Percentiles rank a stretch among this genome's conserved stretches.
Evolutionary conservation across 2,888 invertebrate genomes (phyloP).

Genomic region (Timandra comae): DNA sequence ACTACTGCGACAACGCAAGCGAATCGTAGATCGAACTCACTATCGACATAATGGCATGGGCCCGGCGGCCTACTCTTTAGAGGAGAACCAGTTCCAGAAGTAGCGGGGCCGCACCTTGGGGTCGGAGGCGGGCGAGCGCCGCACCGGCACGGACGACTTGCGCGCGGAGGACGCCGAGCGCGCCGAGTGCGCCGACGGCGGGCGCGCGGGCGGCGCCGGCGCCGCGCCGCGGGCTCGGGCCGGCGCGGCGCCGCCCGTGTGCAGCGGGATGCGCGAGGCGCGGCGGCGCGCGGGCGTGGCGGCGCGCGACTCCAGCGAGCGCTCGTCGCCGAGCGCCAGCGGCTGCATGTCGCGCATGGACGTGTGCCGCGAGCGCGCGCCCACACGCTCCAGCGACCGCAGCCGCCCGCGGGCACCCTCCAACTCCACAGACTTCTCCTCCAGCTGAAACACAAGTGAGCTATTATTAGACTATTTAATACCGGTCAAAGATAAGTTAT

Average conservation of each 20-base stretch:
- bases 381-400: slow-evolving; percentile 78
- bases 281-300: slow-evolving; percentile 61
- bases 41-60: slow-evolving; percentile 76
- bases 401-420: slow-evolving; percentile 88
- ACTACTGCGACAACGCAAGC: slow-evolving; percentile 17
- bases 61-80: too few species aligned
- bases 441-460: slow-evolving; percentile 76
- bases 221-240: slow-evolving; percentile 66
- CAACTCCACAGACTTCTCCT: slow-evolving; percentile 88
- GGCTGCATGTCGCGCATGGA: slow-evolving; percentile 70
- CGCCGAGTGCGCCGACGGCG: slow-evolving; percentile 33
- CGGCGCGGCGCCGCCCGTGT: slow-evolving; percentile 76
- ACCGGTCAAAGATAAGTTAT: too few species aligned
- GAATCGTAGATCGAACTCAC: slow-evolving; percentile 40
- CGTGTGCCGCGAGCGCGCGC: slow-evolving; percentile 30
- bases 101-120: slow-evolving; percentile 83
- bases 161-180: slow-evolving; percentile 33
- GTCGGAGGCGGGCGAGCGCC: slow-evolving; percentile 59
- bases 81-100: slow-evolving; percentile 80
- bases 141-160: slow-evolving; percentile 57
- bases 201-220: slow-evolving; percentile 28
- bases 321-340: slow-evolving; percentile 62
- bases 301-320: slow-evolving; percentile 66
- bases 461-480: neutral
- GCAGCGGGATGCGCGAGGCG: slow-evolving; percentile 84